Conservation (phyloP, 1,140 invertebrate species). For the Aphis craccivora region DNA sequence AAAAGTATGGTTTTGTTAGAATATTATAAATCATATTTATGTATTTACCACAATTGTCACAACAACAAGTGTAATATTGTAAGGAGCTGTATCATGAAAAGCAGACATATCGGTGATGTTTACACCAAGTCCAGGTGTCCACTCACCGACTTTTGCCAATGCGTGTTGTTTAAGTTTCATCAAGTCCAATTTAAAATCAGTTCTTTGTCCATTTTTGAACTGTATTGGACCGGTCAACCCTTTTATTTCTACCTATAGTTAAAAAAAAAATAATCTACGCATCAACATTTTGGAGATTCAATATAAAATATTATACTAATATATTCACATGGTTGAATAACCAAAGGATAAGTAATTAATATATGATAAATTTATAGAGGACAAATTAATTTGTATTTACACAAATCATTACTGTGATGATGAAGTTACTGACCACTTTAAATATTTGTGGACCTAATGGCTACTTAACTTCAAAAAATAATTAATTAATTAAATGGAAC, state of each 20-base stretch:
- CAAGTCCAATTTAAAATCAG: conserved; percentile 79
- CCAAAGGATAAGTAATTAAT: neutral
- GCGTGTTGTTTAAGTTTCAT: conserved; percentile 78
- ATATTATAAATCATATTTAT: too few relatives aligned
- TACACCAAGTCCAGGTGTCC: conserved; percentile 68
- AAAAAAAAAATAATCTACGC: neutral
- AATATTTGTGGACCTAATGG: neutral
- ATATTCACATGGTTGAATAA: too few relatives aligned
- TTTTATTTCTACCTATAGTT: conserved; percentile 73
- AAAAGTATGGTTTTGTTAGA: too few relatives aligned
- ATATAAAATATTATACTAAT: neutral
- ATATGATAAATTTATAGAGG: neutral
- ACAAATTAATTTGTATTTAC: neutral
- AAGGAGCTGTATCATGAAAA: conserved; percentile 69
- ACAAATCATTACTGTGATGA: neutral
- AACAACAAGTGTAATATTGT: conserved; percentile 73
- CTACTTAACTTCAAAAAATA: too few relatives aligned
- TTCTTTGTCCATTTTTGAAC: conserved; percentile 79
- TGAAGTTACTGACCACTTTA: neutral
- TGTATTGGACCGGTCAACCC: conserved; percentile 80
- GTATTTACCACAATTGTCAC: conserved; percentile 73
- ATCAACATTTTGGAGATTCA: neutral
- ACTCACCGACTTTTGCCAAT: conserved; percentile 75
- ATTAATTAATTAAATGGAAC: too few relatives aligned
- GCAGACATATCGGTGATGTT: conserved; percentile 70